phyloP scores from a whole-genome alignment of 2,888 invertebrate genomes.

The Drosophila trichaetosa region DNA sequence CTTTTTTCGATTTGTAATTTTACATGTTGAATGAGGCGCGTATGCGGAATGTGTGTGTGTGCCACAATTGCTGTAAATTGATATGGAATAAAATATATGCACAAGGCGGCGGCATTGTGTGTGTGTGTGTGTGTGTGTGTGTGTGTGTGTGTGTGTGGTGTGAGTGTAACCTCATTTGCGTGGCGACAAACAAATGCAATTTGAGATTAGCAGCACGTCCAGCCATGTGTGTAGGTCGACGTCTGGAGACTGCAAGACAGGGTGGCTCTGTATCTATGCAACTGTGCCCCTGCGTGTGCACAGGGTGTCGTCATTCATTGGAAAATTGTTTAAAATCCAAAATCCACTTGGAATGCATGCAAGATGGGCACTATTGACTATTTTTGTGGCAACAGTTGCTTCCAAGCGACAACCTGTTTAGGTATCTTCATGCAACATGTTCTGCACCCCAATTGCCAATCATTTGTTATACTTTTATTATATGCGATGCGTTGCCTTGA shows the following conservation, averaged over 20 bases:
- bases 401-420: background rate
- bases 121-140: constrained; percentile 4
- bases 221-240: constrained; percentile 25
- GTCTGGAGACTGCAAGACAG: background rate
- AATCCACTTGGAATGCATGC: background rate
- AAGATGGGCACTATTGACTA: background rate
- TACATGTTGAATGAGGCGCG: constrained; percentile 26
- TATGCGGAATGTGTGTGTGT: constrained; percentile 37
- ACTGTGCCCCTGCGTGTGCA: background rate
- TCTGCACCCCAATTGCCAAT: background rate
- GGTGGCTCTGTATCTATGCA: background rate
- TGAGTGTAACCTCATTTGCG: constrained; percentile 56
- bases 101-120: background rate
- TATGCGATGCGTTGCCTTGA: background rate
- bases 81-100: constrained; percentile 38
- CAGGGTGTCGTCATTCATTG: constrained; percentile 7
- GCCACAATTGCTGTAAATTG: constrained; percentile 66
- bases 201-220: constrained; percentile 58
- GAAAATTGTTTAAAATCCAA: constrained; percentile 5
- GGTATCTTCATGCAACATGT: background rate
- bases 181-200: constrained; percentile 64
- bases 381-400: background rate
- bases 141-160: constrained; percentile 9
- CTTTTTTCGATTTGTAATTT: constrained; percentile 14
- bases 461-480: background rate